Base-by-base conservation (phyloP, 92 coral and sea anemone genomes). In the Umimayanthus kanabou region DNA sequence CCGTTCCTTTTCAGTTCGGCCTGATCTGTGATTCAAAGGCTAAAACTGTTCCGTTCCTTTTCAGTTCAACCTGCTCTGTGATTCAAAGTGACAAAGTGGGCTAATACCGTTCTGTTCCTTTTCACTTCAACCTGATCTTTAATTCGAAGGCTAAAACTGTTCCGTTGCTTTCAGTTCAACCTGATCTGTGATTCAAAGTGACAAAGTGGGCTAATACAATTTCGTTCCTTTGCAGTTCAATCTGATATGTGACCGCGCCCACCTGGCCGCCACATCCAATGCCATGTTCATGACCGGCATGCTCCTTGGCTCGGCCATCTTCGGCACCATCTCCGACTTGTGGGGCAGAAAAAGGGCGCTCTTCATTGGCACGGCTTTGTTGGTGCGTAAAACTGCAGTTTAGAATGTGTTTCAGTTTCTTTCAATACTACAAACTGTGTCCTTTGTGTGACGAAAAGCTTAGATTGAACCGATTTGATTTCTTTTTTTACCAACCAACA, bases 211-310 rank as follows among this genome's bases (percentile, higher is more conserved):
- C 58, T 47, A 47, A 10, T 5, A 33, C 8, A 1, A 11, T 28
- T 37, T 9, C 40, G 45, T 75, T 75, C 26, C 15, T 6, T 50
- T 26, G 14, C 75, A 83, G 87, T 83, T 71, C 53, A 83, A 83
- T 67, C 76, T 83, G 65, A 71, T 83, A 26, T 83, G 87, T 69
- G 87, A 70, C 77, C 87, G 87, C 43, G 78, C 79, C 11, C 67
- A 83, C 66, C 77, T 83, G 66, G 66, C 77, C 26, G 87, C 87
- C 39, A 83, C 87, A 22, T 65, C 87, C 0, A 83, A 83, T 28
- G 87, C 87, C 5, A 83, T 83, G 87, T 83, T 83, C 43, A 83
- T 83, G 87, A 42, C 87, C 65, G 87, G 87, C 9, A 83, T 83
- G 87, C 87, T 83, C 37, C 43, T 83, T 26, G 87, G 87, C 30